Conservation (phyloP, 2,888 invertebrate species). For the Sminthurinus aureus region DNA sequence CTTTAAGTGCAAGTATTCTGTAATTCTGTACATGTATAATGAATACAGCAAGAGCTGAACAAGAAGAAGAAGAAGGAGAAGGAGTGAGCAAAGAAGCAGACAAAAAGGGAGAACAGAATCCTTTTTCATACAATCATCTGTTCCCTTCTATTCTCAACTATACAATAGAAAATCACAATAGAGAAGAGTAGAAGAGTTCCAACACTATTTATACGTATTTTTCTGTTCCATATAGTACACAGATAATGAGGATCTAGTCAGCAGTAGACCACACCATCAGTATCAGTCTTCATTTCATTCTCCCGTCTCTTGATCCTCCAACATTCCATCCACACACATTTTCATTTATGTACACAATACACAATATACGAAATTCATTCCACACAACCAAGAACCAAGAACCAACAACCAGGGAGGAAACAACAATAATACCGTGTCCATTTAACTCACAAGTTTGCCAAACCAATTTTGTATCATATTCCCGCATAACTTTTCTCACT, state of each 20-base stretch:
- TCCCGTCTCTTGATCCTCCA: not conserved
- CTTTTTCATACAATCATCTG: not conserved
- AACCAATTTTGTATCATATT: conserved; percentile 23
- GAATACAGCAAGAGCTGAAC: not conserved
- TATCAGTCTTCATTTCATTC: not conserved
- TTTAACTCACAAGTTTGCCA: conserved; percentile 20
- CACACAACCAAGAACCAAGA: not conserved
- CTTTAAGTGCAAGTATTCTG: too few relatives aligned
- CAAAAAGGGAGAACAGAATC: too few relatives aligned
- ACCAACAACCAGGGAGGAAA: not conserved
- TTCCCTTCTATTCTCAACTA: not conserved
- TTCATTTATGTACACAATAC: too few relatives aligned
- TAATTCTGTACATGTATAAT: too few relatives aligned
- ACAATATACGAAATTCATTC: not conserved
- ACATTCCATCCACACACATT: not conserved
- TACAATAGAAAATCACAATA: not conserved
- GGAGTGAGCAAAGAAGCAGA: conserved; percentile 4
- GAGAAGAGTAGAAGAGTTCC: not conserved
- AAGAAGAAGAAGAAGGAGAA: not conserved
- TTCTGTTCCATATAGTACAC: not conserved
- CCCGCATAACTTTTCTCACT: conserved; percentile 23
- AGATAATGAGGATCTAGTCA: not conserved
- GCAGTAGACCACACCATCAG: not conserved
- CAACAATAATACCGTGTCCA: not conserved
- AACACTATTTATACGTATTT: not conserved